Conservation (phyloP, 2,113 vertebrate species). For the Rutilus rutilus region DNA sequence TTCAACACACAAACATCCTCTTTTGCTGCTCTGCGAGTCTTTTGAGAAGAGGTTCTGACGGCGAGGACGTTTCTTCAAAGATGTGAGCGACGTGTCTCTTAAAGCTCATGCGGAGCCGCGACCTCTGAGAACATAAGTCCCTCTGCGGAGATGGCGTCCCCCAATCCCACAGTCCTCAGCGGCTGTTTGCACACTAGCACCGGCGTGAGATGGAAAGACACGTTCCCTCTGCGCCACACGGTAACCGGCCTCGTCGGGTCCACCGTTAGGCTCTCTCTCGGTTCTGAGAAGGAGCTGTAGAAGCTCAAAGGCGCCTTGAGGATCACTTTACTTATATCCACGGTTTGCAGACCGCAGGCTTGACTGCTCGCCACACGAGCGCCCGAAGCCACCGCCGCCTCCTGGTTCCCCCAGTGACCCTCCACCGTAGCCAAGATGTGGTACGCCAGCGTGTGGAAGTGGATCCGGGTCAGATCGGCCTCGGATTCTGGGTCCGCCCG, state of each 20-base stretch:
- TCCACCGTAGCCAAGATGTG: slow-evolving; percentile 91
- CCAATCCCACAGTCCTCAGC: slow-evolving; percentile 91
- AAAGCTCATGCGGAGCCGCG: slow-evolving; percentile 55
- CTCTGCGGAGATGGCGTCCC: slow-evolving; percentile 95
- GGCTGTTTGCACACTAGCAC: slow-evolving; percentile 93
- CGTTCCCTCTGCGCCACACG: slow-evolving; percentile 82
- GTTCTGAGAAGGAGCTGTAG: slow-evolving; percentile 78
- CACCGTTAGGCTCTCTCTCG: slow-evolving; percentile 72
- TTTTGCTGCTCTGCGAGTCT: slow-evolving; percentile 59
- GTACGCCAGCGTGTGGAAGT: slow-evolving; percentile 96
- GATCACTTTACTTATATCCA: slow-evolving; percentile 80
- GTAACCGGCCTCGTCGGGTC: slow-evolving; percentile 82
- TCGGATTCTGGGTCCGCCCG: slow-evolving; percentile 65
- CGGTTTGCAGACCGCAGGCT: slow-evolving; percentile 83
- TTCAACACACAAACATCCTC: slow-evolving; percentile 15
- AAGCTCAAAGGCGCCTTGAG: slow-evolving; percentile 87
- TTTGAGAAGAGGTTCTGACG: slow-evolving; percentile 7
- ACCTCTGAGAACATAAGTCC: slow-evolving; percentile 90
- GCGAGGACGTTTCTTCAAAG: neutral
- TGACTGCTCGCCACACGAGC: slow-evolving; percentile 89
- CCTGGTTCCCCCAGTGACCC: slow-evolving; percentile 92
- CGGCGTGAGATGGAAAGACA: slow-evolving; percentile 89
- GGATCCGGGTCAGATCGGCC: slow-evolving; percentile 88
- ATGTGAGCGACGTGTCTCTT: neutral
- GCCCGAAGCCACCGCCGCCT: slow-evolving; percentile 86